Conservation (phyloP, 2,113 vertebrate species). For the Apteryx mantelli region DNA sequence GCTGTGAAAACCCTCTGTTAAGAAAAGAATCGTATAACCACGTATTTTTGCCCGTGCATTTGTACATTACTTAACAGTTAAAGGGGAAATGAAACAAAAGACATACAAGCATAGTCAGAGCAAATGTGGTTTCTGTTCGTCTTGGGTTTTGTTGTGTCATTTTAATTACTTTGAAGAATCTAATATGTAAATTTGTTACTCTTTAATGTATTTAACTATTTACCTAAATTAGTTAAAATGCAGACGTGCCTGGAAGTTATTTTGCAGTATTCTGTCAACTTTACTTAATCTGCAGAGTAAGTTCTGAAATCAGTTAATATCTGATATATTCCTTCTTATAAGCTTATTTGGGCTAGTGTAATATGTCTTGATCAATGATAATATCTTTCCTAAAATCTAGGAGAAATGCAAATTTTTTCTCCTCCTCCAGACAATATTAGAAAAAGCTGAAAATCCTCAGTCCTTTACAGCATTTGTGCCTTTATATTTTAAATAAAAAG, state of each 20-base stretch:
- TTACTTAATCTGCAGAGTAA: not conserved
- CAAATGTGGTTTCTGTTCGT: not conserved
- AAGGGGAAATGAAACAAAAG: not conserved
- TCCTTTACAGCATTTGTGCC: not conserved
- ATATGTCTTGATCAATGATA: not conserved
- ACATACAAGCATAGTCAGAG: not conserved
- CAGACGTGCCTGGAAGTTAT: not conserved
- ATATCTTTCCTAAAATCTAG: not conserved
- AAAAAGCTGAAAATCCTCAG: slow-evolving; percentile 5
- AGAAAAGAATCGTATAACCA: not conserved
- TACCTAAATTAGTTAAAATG: not conserved
- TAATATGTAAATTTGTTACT: not conserved
- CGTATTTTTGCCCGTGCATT: not conserved
- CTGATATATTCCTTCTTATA: not conserved
- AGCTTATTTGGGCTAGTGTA: not conserved
- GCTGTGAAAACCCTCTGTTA: not conserved
- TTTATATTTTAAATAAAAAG: not conserved
- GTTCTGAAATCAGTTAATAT: not conserved
- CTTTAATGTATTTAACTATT: not conserved
- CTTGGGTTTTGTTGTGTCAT: not conserved
- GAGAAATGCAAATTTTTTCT: not conserved
- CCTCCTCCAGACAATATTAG: not conserved
- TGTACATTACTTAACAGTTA: not conserved
- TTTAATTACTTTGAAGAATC: not conserved
- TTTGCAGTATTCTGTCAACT: not conserved